A percentile compares a stretch with the other conserved stretches of the same genome.
Conservation (phyloP, 1,140 invertebrate genomes). For the Dinothrombium tinctorium region DNA sequence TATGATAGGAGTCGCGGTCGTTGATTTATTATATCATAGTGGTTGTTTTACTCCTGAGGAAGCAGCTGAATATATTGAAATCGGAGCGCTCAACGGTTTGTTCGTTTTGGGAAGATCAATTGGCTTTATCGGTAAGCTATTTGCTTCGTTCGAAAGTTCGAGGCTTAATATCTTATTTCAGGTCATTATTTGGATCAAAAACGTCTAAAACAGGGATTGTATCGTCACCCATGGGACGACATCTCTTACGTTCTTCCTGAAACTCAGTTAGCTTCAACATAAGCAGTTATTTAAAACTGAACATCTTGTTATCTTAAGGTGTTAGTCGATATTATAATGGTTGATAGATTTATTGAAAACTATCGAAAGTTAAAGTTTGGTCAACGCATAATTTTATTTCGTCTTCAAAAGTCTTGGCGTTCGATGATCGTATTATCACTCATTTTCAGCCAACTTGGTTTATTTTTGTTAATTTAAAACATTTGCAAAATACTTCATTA, state of each 20-base stretch:
- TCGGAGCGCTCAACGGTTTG: slow-evolving; percentile 90
- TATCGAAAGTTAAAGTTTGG: no score
- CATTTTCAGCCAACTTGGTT: no score
- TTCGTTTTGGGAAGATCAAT: slow-evolving; percentile 95
- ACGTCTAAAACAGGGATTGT: slow-evolving; percentile 90
- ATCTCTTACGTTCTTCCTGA: slow-evolving; percentile 21
- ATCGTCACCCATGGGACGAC: slow-evolving; percentile 99
- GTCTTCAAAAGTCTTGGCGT: no score
- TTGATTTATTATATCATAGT: slow-evolving; percentile 77
- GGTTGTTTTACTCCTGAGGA: slow-evolving; percentile 88
- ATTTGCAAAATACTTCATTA: no score
- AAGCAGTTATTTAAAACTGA: no score
- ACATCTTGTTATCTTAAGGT: no score
- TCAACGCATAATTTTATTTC: no score
- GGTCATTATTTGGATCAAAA: slow-evolving; percentile 97
- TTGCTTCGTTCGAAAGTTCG: neutral
- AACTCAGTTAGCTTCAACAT: slow-evolving; percentile 33
- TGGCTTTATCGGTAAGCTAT: slow-evolving; percentile 70
- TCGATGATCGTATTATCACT: no score
- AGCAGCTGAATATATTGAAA: slow-evolving; percentile 89
- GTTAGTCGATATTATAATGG: no score
- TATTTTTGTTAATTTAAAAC: no score
- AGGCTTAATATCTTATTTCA: slow-evolving; percentile 19
- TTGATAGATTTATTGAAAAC: no score
- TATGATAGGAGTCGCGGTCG: slow-evolving; percentile 86